Percentiles rank a stretch among this genome's conserved stretches.
phyloP scores from a whole-genome alignment of 1,140 invertebrate genomes.

The Gonatopus flavifemur region DNA sequence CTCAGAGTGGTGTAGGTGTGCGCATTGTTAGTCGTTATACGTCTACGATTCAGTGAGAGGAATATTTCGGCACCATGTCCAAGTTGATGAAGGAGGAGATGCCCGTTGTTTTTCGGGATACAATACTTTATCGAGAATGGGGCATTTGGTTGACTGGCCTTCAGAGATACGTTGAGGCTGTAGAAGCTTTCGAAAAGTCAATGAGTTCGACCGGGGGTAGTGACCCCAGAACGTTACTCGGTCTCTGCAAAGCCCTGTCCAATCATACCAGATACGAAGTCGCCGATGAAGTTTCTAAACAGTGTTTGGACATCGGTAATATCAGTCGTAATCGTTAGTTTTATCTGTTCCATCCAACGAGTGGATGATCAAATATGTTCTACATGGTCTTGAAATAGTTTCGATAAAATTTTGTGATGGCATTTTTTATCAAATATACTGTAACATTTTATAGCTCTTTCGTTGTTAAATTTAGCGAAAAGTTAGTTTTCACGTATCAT shows the following conservation, averaged over 20 bases:
- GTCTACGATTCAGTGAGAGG: too few species aligned
- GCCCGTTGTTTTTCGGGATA: conserved; percentile 23
- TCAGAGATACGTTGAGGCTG: conserved; percentile 21
- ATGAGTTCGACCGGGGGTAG: conserved; percentile 17
- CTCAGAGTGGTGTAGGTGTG: too few species aligned
- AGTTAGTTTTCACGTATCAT: too few species aligned
- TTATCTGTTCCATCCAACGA: too few species aligned
- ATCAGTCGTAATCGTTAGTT: neutral
- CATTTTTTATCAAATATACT: too few species aligned
- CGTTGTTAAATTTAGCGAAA: too few species aligned
- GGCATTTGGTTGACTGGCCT: conserved; percentile 29
- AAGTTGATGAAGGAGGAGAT: conserved; percentile 8
- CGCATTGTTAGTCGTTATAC: too few species aligned
- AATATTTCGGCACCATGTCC: too few species aligned
- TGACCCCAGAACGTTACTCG: conserved; percentile 36
- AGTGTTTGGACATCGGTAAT: conserved; percentile 39
- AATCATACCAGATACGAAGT: conserved; percentile 27
- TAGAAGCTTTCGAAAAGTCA: conserved; percentile 37
- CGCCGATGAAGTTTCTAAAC: conserved; percentile 28
- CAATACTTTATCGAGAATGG: conserved; percentile 44
- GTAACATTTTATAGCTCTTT: too few species aligned
- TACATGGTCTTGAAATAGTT: too few species aligned
- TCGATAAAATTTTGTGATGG: too few species aligned
- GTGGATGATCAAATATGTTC: too few species aligned
- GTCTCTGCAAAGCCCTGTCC: conserved; percentile 26